Conservation (phyloP, 2,797 vertebrate species). For the Syndactyla subalaris region DNA sequence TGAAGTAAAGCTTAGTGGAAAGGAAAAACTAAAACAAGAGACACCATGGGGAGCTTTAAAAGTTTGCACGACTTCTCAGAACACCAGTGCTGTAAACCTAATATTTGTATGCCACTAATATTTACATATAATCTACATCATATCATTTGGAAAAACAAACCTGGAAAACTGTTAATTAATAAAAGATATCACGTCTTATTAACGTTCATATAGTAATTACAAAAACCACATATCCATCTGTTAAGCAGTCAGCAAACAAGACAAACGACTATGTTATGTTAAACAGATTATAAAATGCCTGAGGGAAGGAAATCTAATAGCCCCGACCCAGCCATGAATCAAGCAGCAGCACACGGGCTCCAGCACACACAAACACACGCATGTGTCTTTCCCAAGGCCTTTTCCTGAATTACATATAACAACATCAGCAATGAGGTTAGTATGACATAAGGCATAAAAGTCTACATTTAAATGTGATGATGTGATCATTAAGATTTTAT, state of each 20-base stretch:
- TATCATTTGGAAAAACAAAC: slow-evolving; percentile 67
- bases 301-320: slow-evolving; percentile 70
- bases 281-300: slow-evolving; percentile 78
- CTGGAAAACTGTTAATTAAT: slow-evolving; percentile 75
- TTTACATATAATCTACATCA: slow-evolving; percentile 34
- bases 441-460: background rate
- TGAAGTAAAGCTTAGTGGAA: background rate
- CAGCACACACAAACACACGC: background rate
- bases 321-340: background rate
- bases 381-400: background rate
- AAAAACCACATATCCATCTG: slow-evolving; percentile 78
- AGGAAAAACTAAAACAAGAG: background rate
- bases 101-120: slow-evolving; percentile 31
- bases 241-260: slow-evolving; percentile 78
- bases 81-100: slow-evolving; percentile 10
- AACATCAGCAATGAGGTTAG: background rate
- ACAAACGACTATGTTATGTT: slow-evolving; percentile 76
- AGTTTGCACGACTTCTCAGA: background rate
- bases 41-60: background rate
- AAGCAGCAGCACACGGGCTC: background rate
- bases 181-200: slow-evolving; percentile 79
- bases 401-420: background rate
- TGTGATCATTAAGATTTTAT: background rate
- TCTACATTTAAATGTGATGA: background rate
- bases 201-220: slow-evolving; percentile 72